Conservation (phyloP, 1,140 invertebrate genomes). For the Thrips palmi region DNA sequence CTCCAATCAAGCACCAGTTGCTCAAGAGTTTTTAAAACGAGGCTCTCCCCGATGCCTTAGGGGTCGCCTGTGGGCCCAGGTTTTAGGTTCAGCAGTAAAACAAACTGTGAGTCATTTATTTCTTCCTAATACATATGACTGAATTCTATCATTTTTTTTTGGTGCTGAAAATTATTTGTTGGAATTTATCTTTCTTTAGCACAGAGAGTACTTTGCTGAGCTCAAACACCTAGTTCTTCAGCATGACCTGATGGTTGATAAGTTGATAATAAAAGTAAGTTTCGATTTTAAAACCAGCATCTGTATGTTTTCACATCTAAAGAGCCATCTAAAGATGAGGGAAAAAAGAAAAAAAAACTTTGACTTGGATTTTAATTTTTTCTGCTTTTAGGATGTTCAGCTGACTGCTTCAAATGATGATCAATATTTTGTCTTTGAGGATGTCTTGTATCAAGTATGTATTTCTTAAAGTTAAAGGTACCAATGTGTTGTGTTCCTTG, state of each 20-base stretch:
- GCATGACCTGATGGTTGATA: constrained; percentile 84
- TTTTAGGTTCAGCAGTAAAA: constrained; percentile 55
- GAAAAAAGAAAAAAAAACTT: too few species aligned
- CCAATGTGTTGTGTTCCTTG: background rate
- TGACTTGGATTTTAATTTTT: constrained; percentile 1
- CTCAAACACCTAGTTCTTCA: constrained; percentile 67
- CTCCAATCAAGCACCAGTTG: constrained; percentile 49
- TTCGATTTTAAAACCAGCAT: constrained; percentile 3
- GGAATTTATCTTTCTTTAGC: constrained; percentile 34
- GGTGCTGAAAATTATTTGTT: constrained; percentile 12
- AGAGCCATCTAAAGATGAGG: too few species aligned
- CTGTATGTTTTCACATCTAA: too few species aligned
- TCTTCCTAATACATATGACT: constrained; percentile 5
- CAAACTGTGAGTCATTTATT: constrained; percentile 30
- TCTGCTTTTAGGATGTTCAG: constrained; percentile 58
- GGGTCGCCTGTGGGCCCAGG: constrained; percentile 59
- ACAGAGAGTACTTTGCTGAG: constrained; percentile 61
- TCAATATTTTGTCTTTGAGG: constrained; percentile 96
- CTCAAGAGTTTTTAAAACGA: constrained; percentile 70
- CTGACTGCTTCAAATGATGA: constrained; percentile 92
- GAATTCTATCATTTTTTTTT: constrained; percentile 8
- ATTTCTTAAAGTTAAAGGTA: background rate
- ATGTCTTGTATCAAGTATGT: constrained; percentile 75
- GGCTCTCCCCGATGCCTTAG: constrained; percentile 62
- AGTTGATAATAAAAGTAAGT: constrained; percentile 72